Percentiles rank a stretch among this genome's conserved stretches.
Evolutionary conservation across 2,797 vertebrate genomes (phyloP).

Genomic region (Crocidura indochinensis): DNA sequence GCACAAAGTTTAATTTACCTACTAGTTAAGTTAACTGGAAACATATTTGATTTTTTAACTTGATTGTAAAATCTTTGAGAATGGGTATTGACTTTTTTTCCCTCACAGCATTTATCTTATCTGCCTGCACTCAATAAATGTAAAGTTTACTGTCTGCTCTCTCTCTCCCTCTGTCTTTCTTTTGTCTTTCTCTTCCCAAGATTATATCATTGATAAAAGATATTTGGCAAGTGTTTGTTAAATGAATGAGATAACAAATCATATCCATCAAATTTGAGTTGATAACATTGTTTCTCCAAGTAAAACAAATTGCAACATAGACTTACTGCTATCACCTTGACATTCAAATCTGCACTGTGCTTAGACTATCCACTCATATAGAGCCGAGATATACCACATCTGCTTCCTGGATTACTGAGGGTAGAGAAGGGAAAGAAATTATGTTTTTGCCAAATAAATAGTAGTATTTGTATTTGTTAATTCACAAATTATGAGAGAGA

Average conservation of each 20-base stretch:
- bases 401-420: background rate
- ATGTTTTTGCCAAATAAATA: conserved; percentile 19
- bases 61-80: conserved; percentile 29
- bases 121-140: background rate
- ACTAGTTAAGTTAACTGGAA: conserved; percentile 33
- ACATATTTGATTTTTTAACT: conserved; percentile 34
- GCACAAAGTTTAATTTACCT: background rate
- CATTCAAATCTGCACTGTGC: background rate
- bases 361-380: background rate
- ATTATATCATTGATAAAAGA: conserved; percentile 57
- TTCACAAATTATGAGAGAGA: background rate
- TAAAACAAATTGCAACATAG: background rate
- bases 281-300: conserved; percentile 24
- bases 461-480: background rate
- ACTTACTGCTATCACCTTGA: conserved; percentile 29
- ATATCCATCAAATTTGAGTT: conserved; percentile 48
- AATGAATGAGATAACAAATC: conserved; percentile 52
- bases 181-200: background rate
- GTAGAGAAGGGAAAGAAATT: background rate
- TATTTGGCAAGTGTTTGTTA: conserved; percentile 50
- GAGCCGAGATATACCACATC: background rate
- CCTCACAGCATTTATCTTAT: conserved; percentile 37
- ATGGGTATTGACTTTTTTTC: conserved; percentile 15
- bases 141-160: conserved; percentile 63
- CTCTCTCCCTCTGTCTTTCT: background rate